Evolutionary conservation across 2,888 invertebrate genomes (phyloP).

Genomic region (Meandrusa payeni): DNA sequence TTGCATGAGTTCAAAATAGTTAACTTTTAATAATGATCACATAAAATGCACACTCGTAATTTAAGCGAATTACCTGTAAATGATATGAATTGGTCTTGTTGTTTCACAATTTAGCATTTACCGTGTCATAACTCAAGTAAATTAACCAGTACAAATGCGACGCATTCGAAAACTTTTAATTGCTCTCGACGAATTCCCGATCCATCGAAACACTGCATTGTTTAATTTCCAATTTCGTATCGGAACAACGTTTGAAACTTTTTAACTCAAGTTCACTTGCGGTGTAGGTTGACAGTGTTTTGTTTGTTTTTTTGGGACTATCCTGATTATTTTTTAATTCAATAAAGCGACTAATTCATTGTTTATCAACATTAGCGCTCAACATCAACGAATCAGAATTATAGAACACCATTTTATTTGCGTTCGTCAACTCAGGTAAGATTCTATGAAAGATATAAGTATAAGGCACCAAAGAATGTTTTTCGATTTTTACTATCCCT

Average conservation of each 20-base stretch:
- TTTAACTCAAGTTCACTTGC: conserved; percentile 14
- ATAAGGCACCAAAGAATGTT: no score
- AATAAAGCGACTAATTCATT: no score
- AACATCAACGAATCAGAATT: no score
- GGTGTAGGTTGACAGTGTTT: conserved; percentile 6
- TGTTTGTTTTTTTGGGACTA: neutral
- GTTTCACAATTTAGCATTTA: conserved; percentile 11
- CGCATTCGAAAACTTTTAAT: conserved; percentile 68
- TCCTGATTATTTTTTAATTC: neutral
- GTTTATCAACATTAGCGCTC: no score
- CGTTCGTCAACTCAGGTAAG: no score
- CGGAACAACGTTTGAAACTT: conserved; percentile 27
- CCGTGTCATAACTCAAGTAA: conserved; percentile 13
- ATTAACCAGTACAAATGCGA: conserved; percentile 31
- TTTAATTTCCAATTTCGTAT: conserved; percentile 58
- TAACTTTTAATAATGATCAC: no score
- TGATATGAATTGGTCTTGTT: conserved; percentile 7
- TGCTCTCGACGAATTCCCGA: conserved; percentile 63
- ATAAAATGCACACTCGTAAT: neutral
- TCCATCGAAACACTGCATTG: conserved; percentile 68
- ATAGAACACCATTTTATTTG: no score
- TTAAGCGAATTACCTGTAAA: neutral
- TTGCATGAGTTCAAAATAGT: no score
- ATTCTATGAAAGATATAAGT: no score
- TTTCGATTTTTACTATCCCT: no score